Evolutionary conservation across 2,888 invertebrate species (phyloP).

Genomic region (Drosophila phalerata): DNA sequence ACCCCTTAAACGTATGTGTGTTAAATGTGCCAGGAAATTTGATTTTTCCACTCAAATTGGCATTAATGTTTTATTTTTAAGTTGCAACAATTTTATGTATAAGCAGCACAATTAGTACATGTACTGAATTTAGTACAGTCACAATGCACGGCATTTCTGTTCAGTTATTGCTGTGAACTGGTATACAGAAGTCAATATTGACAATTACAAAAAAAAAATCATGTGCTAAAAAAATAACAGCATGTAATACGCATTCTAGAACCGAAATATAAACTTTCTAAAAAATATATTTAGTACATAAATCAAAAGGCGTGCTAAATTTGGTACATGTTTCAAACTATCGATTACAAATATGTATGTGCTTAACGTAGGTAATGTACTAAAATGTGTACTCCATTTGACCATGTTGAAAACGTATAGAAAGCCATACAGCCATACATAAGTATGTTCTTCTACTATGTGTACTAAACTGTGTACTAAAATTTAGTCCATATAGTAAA

Average conservation of each 20-base stretch:
- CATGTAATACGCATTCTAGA: slow-evolving; percentile 8
- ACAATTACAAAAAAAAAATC: background rate
- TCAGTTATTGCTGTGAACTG: background rate
- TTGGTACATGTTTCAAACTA: background rate
- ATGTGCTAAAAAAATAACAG: slow-evolving; percentile 2
- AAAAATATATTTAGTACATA: background rate
- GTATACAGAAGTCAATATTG: background rate
- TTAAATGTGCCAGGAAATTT: slow-evolving; percentile 37
- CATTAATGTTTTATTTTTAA: slow-evolving; percentile 42
- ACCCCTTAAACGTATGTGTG: slow-evolving; percentile 15
- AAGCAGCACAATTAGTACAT: slow-evolving; percentile 41
- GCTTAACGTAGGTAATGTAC: background rate
- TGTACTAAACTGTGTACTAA: slow-evolving; percentile 3
- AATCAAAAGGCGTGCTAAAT: background rate
- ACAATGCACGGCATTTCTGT: background rate
- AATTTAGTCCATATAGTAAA: too few relatives aligned
- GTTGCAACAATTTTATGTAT: slow-evolving; percentile 14
- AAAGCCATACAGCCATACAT: too few relatives aligned
- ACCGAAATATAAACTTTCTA: background rate
- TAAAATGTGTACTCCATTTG: slow-evolving; percentile 7
- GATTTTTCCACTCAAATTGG: slow-evolving; percentile 17
- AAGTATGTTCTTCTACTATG: too few relatives aligned
- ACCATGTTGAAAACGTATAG: too few relatives aligned
- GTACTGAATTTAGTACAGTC: slow-evolving; percentile 38
- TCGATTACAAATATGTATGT: background rate